Evolutionary conservation across 2,888 invertebrate species (phyloP).

Genomic region (Tetropium fuscum): DNA sequence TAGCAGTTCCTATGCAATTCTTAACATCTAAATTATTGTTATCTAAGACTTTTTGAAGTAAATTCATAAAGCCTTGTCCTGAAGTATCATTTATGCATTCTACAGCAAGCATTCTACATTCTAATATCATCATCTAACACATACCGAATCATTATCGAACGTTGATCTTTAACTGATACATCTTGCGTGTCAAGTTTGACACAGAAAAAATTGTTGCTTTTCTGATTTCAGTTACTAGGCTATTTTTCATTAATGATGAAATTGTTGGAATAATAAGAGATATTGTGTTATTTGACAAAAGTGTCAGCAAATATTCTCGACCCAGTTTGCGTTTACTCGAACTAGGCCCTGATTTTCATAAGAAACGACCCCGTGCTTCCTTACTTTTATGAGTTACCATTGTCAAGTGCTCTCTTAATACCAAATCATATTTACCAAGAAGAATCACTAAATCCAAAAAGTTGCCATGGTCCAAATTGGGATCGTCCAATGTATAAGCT

Average conservation of each 20-base stretch:
- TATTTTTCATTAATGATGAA: neutral
- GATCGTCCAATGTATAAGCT: too few relatives aligned
- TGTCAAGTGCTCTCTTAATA: constrained; percentile 1
- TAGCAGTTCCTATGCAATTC: too few relatives aligned
- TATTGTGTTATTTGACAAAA: neutral
- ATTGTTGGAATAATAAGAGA: neutral
- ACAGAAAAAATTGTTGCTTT: neutral
- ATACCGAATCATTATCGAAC: neutral
- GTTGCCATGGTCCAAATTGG: too few relatives aligned
- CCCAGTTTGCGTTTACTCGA: neutral
- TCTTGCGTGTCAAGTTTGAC: neutral
- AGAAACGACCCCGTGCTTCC: constrained; percentile 1
- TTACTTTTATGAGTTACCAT: neutral
- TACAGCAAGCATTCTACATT: neutral
- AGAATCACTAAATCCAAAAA: too few relatives aligned
- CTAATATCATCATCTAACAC: neutral
- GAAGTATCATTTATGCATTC: neutral
- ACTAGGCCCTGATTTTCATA: neutral
- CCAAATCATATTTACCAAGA: neutral
- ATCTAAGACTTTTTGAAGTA: neutral
- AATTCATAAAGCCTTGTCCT: constrained; percentile 1
- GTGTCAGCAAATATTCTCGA: neutral
- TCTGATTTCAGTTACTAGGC: neutral
- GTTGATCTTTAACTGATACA: constrained; percentile 1
- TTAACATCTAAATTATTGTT: too few relatives aligned